Base-by-base conservation (phyloP, 2,888 invertebrate genomes). In the Diaprepes abbreviatus region DNA sequence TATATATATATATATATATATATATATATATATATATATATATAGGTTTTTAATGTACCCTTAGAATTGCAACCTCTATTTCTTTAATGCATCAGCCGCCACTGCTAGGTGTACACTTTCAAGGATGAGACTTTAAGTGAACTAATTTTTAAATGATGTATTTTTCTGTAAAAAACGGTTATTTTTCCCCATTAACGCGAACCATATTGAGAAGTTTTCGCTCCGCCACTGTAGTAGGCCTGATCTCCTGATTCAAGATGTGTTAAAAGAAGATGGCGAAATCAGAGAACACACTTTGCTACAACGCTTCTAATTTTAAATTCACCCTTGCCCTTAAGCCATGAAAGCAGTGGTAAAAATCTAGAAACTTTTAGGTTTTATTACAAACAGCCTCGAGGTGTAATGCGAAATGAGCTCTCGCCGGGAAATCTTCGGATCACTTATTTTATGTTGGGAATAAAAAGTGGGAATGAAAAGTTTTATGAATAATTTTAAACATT, bases 241-340 rank as follows among this genome's bases (percentile, higher is more conserved):
- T 5, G 5, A 24, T 24, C 24, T 33, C 33, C 4, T 33, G 33
- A 38, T 38, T 16, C 16, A 1, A n/a, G 4, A 38, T 38, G 16
- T 38, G 16, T 38, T 38, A 16, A 14, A 16, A 16, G 14, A 16
- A 38, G 14, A 38, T 38, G 14, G 38, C 38, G 14, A 38, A 40
- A 38, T 14, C 48, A n/a, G 63, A 21, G 24, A 48, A 63, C 35
- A 43, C 16, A 16, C 21, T 35, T 19, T 45, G 21, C 33, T 55
- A 45, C 45, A 57, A 10, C 28, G 43, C 36, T 31, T 64, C 40
- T 43, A 54, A 54, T 64, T 52, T 28, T 31, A 45, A 55, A 64
- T 55, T 55, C 45, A 33, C 17, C 43, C 54, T 43, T 35, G 40
- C 54, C 64, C 43, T 31, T 21, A 24, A 43, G 64, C 17, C 55